A percentile compares a stretch with the other conserved stretches of the same genome.
Conservation (phyloP, 2,888 invertebrate species). For the Anarsia innoxiella region DNA sequence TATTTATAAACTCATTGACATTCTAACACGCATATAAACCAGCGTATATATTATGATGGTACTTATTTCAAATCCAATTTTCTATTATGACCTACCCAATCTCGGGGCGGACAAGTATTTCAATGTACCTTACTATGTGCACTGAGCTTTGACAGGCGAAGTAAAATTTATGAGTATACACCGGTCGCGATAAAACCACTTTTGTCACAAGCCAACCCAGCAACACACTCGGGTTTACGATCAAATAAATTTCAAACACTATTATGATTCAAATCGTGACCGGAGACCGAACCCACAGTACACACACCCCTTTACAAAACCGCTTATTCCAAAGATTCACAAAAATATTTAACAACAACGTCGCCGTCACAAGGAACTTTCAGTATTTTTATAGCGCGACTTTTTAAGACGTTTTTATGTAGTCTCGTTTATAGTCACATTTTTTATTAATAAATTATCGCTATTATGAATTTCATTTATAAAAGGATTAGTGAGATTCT, state of each 20-base stretch:
- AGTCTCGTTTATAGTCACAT: constrained; percentile 47
- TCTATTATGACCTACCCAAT: too few relatives aligned
- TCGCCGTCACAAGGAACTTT: constrained; percentile 21
- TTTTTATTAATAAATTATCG: constrained; percentile 54
- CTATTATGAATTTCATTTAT: constrained; percentile 49
- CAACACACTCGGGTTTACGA: constrained; percentile 63
- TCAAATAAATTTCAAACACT: constrained; percentile 72
- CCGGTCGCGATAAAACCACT: constrained; percentile 63
- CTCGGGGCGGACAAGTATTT: too few relatives aligned
- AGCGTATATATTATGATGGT: too few relatives aligned
- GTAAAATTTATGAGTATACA: constrained; percentile 66
- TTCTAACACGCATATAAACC: too few relatives aligned
- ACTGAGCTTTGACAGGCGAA: constrained; percentile 64
- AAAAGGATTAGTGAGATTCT: constrained; percentile 47
- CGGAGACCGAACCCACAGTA: constrained; percentile 56
- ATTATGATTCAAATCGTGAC: constrained; percentile 68
- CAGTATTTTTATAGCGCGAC: constrained; percentile 1
- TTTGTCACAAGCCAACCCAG: constrained; percentile 62
- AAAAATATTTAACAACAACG: constrained; percentile 54
- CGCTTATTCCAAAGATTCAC: constrained; percentile 49
- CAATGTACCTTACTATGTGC: too few relatives aligned
- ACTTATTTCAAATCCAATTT: too few relatives aligned
- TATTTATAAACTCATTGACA: too few relatives aligned
- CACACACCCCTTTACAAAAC: constrained; percentile 57
- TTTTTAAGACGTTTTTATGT: constrained; percentile 30